Evolutionary conservation across 2,797 vertebrate genomes (phyloP), one percentile per base, ranked within the genome.

Genomic region (Ptychobarbus kaznakovi): DNA sequence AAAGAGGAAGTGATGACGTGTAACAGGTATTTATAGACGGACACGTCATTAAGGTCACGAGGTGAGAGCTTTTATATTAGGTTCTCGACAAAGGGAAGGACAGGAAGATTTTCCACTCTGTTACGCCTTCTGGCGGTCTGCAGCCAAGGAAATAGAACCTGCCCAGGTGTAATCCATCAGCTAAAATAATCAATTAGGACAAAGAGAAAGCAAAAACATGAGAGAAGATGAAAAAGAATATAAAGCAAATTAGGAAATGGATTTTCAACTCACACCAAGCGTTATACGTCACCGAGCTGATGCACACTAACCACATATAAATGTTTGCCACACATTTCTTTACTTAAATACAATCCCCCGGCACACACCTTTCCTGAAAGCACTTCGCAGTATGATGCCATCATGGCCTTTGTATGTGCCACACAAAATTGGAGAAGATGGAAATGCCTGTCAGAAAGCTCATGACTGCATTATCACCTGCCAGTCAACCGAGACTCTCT

Each of bases 391-490:
- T 35, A 15, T 83, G 81, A 83, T 8, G 13, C 56, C 28, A 75
- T 83, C 42, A 7, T 1, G n/a, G 51, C 13, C 35, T 81, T 81
- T 44, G 51, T 81, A 49, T 81, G 80, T 42, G 46, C 28, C 38
- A 8, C 69, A 61, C 69, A 73, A 58, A 51, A 42, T 75, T 82
- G 70, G 69, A 74, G 18, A 38, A 65, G 56, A 82, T 38, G 28
- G 25, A 73, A 44, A 63, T 10, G 42, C 40, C 28, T 38, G 56
- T 65, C 81, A 82, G 12, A 49, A 42, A 74, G 42, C 70, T 82
- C 28, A 74, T 63, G 81, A 74, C 56, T 65, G 56, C 13, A 83
- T 83, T 83, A 83, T 83, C 70, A 65, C 56, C 70, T 65, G 81
- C 56, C 58, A 83, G 81, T 65, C 70, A 75, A 75, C 40, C 70